A percentile compares a stretch with the other conserved stretches of the same genome.
phyloP scores from a whole-genome alignment of 2,888 invertebrate species.

The Laothoe populi region DNA sequence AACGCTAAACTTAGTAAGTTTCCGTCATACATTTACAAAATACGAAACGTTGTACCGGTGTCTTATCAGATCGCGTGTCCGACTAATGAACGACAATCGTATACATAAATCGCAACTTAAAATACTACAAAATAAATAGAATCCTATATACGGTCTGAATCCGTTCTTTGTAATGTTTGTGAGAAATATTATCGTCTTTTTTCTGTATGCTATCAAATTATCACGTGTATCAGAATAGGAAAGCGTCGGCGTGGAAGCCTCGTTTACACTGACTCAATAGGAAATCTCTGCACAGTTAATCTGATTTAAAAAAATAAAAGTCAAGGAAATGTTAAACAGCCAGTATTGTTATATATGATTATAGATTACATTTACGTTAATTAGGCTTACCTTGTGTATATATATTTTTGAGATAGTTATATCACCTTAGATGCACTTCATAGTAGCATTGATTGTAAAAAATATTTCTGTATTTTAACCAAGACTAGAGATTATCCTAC shows the following conservation, averaged over 20 bases:
- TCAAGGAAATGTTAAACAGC: slow-evolving; percentile 3
- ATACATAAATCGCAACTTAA: slow-evolving; percentile 1
- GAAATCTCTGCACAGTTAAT: slow-evolving; percentile 5
- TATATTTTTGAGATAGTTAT: no score
- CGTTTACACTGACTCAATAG: background rate
- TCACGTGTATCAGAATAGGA: background rate
- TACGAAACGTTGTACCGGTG: background rate
- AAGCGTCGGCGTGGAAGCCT: slow-evolving; percentile 3
- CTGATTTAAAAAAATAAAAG: slow-evolving; percentile 8
- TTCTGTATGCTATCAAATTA: slow-evolving; percentile 11
- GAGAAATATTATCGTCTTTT: background rate
- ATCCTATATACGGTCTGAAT: background rate
- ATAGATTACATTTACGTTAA: no score
- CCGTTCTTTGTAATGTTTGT: background rate
- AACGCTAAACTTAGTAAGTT: background rate
- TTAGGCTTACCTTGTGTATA: no score
- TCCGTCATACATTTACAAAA: slow-evolving; percentile 20
- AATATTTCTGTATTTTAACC: no score
- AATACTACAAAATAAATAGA: background rate
- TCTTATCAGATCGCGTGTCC: background rate
- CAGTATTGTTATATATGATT: background rate
- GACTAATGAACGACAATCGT: background rate
- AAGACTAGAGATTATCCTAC: no score
- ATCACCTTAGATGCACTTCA: no score
- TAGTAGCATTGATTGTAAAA: no score